Evolutionary conservation across 2,797 vertebrate species (phyloP), one percentile per base, ranked within the genome.

Genomic region (Ctenochaetus hawaiiensis): DNA sequence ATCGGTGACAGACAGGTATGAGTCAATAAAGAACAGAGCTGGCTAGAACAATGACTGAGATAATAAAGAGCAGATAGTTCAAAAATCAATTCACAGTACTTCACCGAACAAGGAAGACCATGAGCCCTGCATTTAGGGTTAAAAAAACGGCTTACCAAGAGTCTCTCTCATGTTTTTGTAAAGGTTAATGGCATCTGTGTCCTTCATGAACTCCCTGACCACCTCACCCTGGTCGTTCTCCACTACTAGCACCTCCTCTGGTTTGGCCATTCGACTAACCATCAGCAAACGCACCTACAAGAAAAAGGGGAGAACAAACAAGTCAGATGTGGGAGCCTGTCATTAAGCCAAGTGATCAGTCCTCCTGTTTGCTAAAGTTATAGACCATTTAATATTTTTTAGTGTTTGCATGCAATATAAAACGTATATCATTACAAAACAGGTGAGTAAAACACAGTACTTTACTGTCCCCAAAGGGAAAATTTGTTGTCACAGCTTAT

Each of bases 151-250:
- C 84, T 56, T 83, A 99, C 98, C 98, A 59, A 99, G 93, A 0
- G 98, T 99, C 93, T 99, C 98, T 75, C 98, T 97, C 98, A 99
- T 99, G 87, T 99, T 99, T 93, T 99, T 99, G 91, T 99, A 99
- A 67, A 99, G 94, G 93, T 99, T 99, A 84, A 99, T 99, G 82
- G 98, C 98, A 83, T 99, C 98, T 0, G 98, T 99, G 90, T 99
- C 98, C 93, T 99, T 99, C 98, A 99, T 99, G 88, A 99, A 99
- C 92, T 99, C 98, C 75, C 98, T 86, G 51, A 99, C 98, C 84
- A 99, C 98, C 90, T 99, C 98, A 8, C 98, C 98, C 90, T 99
- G 98, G 89, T 99, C 98, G 16, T 99, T 99, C 94, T 99, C 98
- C 92, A 99, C 98, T 78, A 99, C 97, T 76, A 99, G 92, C 49